phyloP scores from a whole-genome alignment of 1,140 invertebrate species.

The Telenomus remus region DNA sequence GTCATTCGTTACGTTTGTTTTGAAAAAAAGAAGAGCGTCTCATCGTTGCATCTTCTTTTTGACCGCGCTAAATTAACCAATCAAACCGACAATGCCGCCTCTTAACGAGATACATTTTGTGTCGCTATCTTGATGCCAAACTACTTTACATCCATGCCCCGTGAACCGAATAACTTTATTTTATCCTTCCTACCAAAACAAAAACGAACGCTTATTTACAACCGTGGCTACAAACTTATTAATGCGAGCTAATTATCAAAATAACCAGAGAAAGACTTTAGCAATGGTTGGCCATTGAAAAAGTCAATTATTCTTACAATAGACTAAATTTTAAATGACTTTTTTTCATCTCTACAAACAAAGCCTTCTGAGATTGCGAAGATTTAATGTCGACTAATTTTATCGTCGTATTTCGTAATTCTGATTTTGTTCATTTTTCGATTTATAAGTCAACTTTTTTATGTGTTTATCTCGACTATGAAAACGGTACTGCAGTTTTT shows the following conservation, averaged over 20 bases:
- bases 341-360: neutral
- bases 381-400: too few species aligned
- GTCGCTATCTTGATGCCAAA: slow-evolving; percentile 51
- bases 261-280: slow-evolving; percentile 15
- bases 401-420: too few species aligned
- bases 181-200: slow-evolving; percentile 8
- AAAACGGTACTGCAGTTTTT: too few species aligned
- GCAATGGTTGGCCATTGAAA: slow-evolving; percentile 6
- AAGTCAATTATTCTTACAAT: too few species aligned
- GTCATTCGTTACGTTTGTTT: slow-evolving; percentile 50
- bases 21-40: slow-evolving; percentile 44
- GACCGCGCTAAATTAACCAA: slow-evolving; percentile 68
- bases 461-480: too few species aligned
- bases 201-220: slow-evolving; percentile 31
- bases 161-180: slow-evolving; percentile 52
- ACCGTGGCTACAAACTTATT: slow-evolving; percentile 14
- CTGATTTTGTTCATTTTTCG: too few species aligned
- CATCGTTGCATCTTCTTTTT: slow-evolving; percentile 4
- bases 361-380: too few species aligned
- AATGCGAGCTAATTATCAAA: slow-evolving; percentile 20
- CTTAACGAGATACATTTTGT: slow-evolving; percentile 65
- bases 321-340: neutral
- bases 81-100: slow-evolving; percentile 68
- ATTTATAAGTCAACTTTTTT: too few species aligned
- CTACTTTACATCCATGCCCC: slow-evolving; percentile 40